Evolutionary conservation across 2,113 vertebrate genomes (phyloP), one percentile per base, ranked within the genome.

Genomic region (Sorex araneus): DNA sequence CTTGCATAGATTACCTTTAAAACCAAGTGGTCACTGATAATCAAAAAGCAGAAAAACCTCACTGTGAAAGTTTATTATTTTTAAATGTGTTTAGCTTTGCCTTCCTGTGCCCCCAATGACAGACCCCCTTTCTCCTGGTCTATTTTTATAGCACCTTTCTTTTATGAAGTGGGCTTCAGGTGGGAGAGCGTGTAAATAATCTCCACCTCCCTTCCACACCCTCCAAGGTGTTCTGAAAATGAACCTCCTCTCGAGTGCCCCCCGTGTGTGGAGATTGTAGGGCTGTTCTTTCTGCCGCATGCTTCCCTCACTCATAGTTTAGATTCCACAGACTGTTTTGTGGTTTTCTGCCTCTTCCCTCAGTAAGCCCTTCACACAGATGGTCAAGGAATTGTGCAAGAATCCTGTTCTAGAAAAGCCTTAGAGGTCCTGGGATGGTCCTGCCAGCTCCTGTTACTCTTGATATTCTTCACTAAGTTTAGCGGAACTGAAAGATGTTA

Each of bases 21-120:
- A n/a, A n/a, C n/a, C n/a, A n/a, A 82, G 40, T 43, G 50, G 87
- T 66, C 84, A 84, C 6, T 66, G 94, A 89, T 84, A 81, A 96
- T 89, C 18, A 45, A 54, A 94, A 60, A 63, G 25, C 3, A 79
- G n/a, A 82, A 84, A 91, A 86, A 76, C 32, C 73, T 91, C 70
- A 23, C 71, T 36, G 64, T 67, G 88, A 66, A 92, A 34, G 63
- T 92, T 50, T 89, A 40, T 83, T n/a, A n/a, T n/a, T n/a, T 90
- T 85, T 74, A 28, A 64, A 63, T 63, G 70, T 70, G 76, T 45
- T 84, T 63, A 66, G 43, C 6, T 80, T 0, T 36, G 5, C 63
- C 21, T 57, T 82, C 43, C 18, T 43, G 8, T 25, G 64, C 18
- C 47, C 28, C 28, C 13, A 10, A 3, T 18, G 8, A 30, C 30